Base-by-base conservation (phyloP, 2,797 vertebrate genomes). In the Sebastes itinus region DNA sequence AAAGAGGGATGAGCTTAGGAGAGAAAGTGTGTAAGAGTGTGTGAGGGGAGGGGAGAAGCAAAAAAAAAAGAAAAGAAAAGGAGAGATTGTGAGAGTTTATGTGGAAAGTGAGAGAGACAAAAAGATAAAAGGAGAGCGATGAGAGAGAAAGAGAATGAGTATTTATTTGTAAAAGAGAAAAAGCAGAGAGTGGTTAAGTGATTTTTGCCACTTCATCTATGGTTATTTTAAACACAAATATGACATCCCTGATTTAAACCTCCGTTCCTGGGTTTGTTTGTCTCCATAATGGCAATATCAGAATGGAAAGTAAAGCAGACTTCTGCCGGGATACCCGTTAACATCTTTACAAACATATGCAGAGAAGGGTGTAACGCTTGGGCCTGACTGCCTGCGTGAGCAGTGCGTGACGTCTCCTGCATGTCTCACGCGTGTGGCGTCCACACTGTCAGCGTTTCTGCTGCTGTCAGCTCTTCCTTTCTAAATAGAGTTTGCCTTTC, bases 1-100 rank as follows among this genome's bases (percentile, higher is more conserved):
- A 56, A 38, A 60, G 55, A 22, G 75, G 59, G 74, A 66, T 65
- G 61, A 83, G 84, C 56, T 79, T 65, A 46, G 13, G 65, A 82
- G 80, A 77, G 70, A 56, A 23, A 73, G 78, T 72, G 72, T 72
- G 74, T 18, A 67, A 4, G 52, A 46, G 66, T 10, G 73, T 58
- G 28, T 35, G 67, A 55, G 56, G 33, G 42, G 66, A 28, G 64
- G 10, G n/a, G 59, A 20, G 14, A 74, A 5, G 16, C 7, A 68
- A 33, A 67, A 55, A 32, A 32, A 33, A 22, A 11, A 1, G 6
- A 7, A 28, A 25, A 3, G n/a, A 32, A 52, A 65, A 30, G 13
- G 35, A 62, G 49, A 33, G 32, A 83, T 52, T 58, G 42, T 32
- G 23, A 27, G 62, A 73, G 67, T 73, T 62, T 72, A 10, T 35